Percentiles rank a stretch among this genome's conserved stretches.
Evolutionary conservation across 2,797 vertebrate genomes (phyloP).

Genomic region (Hipposideros larvatus): DNA sequence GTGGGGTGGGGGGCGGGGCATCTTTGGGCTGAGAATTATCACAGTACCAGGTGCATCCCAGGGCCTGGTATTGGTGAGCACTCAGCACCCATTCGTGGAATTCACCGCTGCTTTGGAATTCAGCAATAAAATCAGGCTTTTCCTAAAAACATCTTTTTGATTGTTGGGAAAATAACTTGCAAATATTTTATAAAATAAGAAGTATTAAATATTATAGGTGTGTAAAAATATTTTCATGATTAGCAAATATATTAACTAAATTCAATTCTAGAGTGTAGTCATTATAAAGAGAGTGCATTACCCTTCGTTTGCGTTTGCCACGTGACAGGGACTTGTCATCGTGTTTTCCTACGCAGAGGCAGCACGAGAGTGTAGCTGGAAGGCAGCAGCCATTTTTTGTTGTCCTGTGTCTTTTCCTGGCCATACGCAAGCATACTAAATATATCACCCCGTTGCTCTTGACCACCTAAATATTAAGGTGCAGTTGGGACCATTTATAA

Average conservation of each 20-base stretch:
- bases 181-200: slow-evolving; percentile 1
- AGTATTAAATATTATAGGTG: background rate
- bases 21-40: background rate
- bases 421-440: background rate
- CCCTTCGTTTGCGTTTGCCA: background rate
- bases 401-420: background rate
- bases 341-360: background rate
- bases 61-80: background rate
- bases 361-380: background rate
- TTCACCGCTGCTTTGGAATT: background rate
- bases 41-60: background rate
- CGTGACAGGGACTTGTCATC: background rate
- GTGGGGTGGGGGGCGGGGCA: no score
- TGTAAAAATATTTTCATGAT: background rate
- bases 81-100: background rate
- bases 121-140: background rate
- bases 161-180: background rate
- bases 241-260: background rate
- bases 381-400: background rate
- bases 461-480: background rate
- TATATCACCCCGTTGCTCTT: background rate
- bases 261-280: background rate
- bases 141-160: background rate
- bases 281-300: background rate
- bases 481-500: background rate